Base-by-base conservation (phyloP, 2,113 vertebrate genomes). In the Cyanistes caeruleus region DNA sequence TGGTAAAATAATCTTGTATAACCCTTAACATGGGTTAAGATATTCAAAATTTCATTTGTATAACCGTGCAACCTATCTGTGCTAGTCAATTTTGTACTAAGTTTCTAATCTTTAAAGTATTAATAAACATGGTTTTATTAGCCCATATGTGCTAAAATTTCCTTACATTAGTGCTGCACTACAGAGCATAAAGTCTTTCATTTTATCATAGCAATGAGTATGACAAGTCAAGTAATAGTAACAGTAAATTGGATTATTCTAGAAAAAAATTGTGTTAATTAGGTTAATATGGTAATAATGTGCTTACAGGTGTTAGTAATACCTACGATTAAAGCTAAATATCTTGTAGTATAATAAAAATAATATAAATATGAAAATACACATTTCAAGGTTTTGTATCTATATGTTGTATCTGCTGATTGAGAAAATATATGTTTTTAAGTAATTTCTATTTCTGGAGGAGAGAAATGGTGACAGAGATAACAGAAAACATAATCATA, bases 81-180 rank as follows among this genome's bases (percentile, higher is more conserved):
- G 5, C 5, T 39, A 35, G 18, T 30, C 4, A 46, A 2, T 78
- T 73, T 37, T 67, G 28, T 31, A 19, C 9, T 43, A 48, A 10
- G 2, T 49, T 82, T 77, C 14, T 79, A 37, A 8, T 24, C 15
- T 49, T 78, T 35, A 53, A 81, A 49, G 2, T 18, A 37, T 44
- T 43, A 41, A 70, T 82, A 13, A 19, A 21, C 22, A 35, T 53
- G 3, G 2, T 67, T 82, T n/a, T 37, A 23, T 63, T 53, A 84
- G 3, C 3, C 15, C 0, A 0, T 8, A 2, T 18, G 21, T 43
- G 14, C 21, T 81, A 74, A 65, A 62, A 9, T 49, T 16, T 27
- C 18, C 4, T 27, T 44, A 48, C 7, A 18, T 51, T 52, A 55
- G 2, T 76, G 10, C 12, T 60, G 17, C 7, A 23, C 7, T 76